Evolutionary conservation across 2,888 invertebrate genomes (phyloP), one percentile per base, ranked within the genome.

Genomic region (Hemaris fuciformis): DNA sequence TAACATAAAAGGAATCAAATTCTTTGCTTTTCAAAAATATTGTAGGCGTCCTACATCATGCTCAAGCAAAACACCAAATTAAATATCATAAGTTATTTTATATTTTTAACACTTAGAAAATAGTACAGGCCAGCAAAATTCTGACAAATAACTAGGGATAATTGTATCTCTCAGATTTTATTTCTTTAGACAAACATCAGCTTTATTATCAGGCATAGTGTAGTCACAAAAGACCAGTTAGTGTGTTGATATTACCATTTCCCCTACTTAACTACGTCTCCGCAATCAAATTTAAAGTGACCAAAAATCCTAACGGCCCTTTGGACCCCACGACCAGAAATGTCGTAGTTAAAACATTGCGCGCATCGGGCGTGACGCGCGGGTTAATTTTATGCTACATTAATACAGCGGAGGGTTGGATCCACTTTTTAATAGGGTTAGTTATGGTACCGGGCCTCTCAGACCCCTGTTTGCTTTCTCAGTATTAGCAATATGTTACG

Each of bases 371-470:
- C 89, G 87, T 89, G 85, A 88, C 89, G 86, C 76, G 71, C 83
- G 83, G 87, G 85, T 91, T 91, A 89, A 91, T 91, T 91, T 91
- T 91, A 91, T 91, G 91, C 89, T 91, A 91, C 91, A 91, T 91
- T 91, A 91, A 89, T 88, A 83, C 80, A 72, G 76, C 71, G 66
- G 74, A 74, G 78, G 87, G 88, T 85, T 81, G 81, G 72, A 71
- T 83, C 84, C 87, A 87, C 84, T 89, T 89, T 91, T 89, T 91
- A 89, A 90, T 89, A 83, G 88, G 88, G 89, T 91, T 91, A 89
- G 91, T 86, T 88, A 90, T 89, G 89, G 88, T 82, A 71, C 77
- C 75, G 82, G 83, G 83, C 79, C 82, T 76, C 77, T 67, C 65
- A 76, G 76, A 79, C 81, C 85, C 84, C 80, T 69, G 69, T 65